These are phyloP conservation scores for Pangasius macronema DNA, from an alignment of 2,797 vertebrate species.

Conservation along the genomic window DNA sequence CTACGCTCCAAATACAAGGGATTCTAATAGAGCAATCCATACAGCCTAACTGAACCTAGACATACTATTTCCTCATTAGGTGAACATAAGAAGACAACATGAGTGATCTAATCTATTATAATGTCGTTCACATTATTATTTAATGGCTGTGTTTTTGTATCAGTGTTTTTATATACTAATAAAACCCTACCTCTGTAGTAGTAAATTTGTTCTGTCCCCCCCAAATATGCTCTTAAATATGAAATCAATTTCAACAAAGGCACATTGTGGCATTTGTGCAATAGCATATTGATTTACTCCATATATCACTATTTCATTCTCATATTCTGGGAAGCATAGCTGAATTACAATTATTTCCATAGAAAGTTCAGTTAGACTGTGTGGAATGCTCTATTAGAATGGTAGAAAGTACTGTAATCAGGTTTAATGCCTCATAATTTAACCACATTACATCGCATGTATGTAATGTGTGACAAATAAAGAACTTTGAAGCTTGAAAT, in stretches of 20 bases:
- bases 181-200: neutral
- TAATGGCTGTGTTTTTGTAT: neutral
- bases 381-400: too few relatives aligned
- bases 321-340: neutral
- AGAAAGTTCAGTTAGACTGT: too few relatives aligned
- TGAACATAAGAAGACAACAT: neutral
- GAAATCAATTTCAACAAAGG: neutral
- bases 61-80: neutral
- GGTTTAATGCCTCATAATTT: neutral
- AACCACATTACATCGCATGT: too few relatives aligned
- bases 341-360: neutral
- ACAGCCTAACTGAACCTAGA: neutral
- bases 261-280: neutral
- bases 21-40: neutral
- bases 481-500: too few relatives aligned
- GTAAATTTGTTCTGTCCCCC: neutral
- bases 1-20: neutral
- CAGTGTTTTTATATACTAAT: neutral
- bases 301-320: neutral
- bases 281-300: neutral
- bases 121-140: neutral
- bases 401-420: neutral
- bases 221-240: neutral
- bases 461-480: too few relatives aligned
- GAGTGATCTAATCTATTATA: neutral